Base-by-base conservation (phyloP, 1,140 invertebrate genomes). In the Microvelia longipes region DNA sequence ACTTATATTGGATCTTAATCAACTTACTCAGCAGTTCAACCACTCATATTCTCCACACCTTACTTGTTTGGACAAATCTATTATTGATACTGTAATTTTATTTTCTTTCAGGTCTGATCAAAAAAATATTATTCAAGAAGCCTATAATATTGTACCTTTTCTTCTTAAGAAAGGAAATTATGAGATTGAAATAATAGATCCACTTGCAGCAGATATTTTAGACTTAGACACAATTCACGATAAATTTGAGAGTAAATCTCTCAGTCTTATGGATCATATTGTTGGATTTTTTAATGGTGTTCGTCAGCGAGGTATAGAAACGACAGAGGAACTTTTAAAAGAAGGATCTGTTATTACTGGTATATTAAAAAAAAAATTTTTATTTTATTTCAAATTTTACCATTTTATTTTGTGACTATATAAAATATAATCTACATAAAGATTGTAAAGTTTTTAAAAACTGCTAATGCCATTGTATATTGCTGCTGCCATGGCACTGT, bases 181-280 rank as follows among this genome's bases (percentile, higher is more conserved):
- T 67, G 81, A 82, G 70, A 84, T 91, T 60, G 88, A 90, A 81
- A 82, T 91, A 67, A 74, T 87, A 11, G 89, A 91, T 79, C 85
- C 88, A 1, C 76, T 91, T 63, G 82, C 84, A 29, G 88, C 90
- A 5, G 86, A 90, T 73, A 82, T 90, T 70, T 82, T 91, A 80
- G 88, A 91, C 75, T 82, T 91, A 80, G 89, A 90, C 77, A 85
- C 89, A 1, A 85, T 91, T 70, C 87, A 87, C 30, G 87, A 91
- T 77, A 83, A 85, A 70, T 92, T 90, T 80, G 86, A 90, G 76
- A 87, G 88, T 26, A 86, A 85, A 75, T 83, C 82, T 1, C 84
- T 87, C 15, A 86, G 85, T 29, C 81, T 91, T 29, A 84, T 87
- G 68, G 88, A 90, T 79, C 87, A 90, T 77, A 79, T 92, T n/a